These are phyloP conservation scores for Rhinolophus ferrumequinum DNA, from an alignment of 2,113 vertebrate species.

Conservation along the genomic window DNA sequence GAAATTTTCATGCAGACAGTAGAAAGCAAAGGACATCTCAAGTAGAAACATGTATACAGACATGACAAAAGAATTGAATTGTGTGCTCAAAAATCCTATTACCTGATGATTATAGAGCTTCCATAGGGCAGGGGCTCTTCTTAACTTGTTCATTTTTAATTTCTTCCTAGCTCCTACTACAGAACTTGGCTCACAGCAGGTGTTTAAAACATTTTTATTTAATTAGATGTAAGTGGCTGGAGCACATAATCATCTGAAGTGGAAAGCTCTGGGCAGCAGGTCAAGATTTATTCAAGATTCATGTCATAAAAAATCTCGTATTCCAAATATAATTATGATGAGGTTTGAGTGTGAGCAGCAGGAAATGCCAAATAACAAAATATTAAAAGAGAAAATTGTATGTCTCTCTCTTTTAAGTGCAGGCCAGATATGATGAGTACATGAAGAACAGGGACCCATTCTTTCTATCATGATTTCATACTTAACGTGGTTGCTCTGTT, in stretches of 20 bases:
- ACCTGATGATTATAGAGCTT: background rate
- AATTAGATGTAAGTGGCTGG: background rate
- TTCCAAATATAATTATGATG: background rate
- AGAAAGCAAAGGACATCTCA: background rate
- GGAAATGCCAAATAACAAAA: background rate
- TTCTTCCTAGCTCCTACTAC: background rate
- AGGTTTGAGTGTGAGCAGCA: background rate
- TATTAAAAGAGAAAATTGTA: background rate
- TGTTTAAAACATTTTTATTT: conserved; percentile 4
- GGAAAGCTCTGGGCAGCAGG: background rate
- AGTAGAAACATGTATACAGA: background rate
- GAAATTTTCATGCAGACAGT: background rate
- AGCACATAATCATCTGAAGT: background rate
- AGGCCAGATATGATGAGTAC: background rate
- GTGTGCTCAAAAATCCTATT: background rate
- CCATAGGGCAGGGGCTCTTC: background rate
- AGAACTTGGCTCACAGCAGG: background rate
- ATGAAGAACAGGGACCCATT: background rate
- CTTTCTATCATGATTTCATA: background rate
- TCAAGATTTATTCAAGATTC: conserved; percentile 17
- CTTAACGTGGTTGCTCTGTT: background rate
- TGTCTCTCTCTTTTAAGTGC: background rate
- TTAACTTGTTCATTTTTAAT: background rate
- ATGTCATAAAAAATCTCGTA: background rate
- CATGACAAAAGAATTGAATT: background rate